Conservation (phyloP, 2,888 invertebrate genomes). For the Nebria salina region DNA sequence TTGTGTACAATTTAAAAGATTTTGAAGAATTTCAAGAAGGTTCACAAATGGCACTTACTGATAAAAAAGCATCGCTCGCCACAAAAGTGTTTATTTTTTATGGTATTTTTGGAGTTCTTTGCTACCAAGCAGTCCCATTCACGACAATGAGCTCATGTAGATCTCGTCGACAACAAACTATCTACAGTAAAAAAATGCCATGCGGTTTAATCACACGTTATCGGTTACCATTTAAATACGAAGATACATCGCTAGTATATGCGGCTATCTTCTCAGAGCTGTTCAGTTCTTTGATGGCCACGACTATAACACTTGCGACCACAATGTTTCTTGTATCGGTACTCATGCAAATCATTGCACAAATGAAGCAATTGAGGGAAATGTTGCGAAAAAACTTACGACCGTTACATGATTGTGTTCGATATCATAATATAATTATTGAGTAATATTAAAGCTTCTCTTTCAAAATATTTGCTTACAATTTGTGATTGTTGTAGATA, state of each 20-base stretch:
- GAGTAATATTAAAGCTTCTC: conserved; percentile 19
- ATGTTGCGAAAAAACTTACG: neutral
- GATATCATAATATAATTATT: conserved; percentile 34
- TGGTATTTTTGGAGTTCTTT: conserved; percentile 27
- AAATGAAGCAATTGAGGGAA: conserved; percentile 27
- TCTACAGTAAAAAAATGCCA: conserved; percentile 37
- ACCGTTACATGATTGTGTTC: conserved; percentile 20
- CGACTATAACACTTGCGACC: conserved; percentile 23
- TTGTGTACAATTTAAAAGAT: conserved; percentile 24
- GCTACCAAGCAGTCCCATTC: conserved; percentile 36
- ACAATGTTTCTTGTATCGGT: conserved; percentile 40
- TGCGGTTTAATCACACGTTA: conserved; percentile 38
- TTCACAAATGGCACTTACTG: conserved; percentile 33
- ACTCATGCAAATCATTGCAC: conserved; percentile 38
- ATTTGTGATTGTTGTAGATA: conserved; percentile 44
- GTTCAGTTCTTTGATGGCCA: conserved; percentile 21
- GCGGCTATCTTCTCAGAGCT: conserved; percentile 22
- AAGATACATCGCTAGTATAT: conserved; percentile 35
- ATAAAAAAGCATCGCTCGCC: conserved; percentile 28
- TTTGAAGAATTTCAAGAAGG: conserved; percentile 30
- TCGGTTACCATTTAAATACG: conserved; percentile 31
- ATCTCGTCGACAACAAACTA: conserved; percentile 9
- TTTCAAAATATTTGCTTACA: neutral
- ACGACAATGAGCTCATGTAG: conserved; percentile 27
- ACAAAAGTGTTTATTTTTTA: conserved; percentile 32